Percentiles rank a stretch among this genome's conserved stretches.
Evolutionary conservation across 2,797 vertebrate species (phyloP).

Genomic region (Dryobates pubescens): DNA sequence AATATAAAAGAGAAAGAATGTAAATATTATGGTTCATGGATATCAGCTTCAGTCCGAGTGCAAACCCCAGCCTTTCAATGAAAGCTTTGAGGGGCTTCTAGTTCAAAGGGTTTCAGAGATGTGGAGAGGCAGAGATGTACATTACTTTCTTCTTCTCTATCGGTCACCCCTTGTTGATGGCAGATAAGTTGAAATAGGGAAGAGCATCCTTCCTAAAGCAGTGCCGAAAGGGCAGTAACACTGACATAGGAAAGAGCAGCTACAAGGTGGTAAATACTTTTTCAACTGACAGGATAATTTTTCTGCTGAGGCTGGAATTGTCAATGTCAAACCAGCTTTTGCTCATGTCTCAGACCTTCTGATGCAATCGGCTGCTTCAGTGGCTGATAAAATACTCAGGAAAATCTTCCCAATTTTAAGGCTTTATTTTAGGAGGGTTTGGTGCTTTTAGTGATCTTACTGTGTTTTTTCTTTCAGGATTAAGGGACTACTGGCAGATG

Average conservation of each 20-base stretch:
- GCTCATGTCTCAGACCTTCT: not conserved
- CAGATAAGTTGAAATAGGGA: not conserved
- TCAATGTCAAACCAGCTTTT: not conserved
- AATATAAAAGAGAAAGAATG: constrained; percentile 47
- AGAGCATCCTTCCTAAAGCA: not conserved
- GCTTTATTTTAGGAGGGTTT: not conserved
- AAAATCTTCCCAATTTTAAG: not conserved
- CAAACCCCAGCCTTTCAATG: not conserved
- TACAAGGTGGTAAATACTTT: not conserved
- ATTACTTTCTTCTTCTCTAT: not conserved
- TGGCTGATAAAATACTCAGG: not conserved
- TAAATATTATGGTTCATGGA: constrained; percentile 57
- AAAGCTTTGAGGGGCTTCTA: constrained; percentile 28
- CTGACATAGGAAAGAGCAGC: not conserved
- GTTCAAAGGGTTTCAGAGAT: constrained; percentile 40
- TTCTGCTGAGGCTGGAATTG: constrained; percentile 20
- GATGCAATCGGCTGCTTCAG: not conserved
- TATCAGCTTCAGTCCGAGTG: constrained; percentile 10
- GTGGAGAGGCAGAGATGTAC: not conserved
- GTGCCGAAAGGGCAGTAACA: not conserved
- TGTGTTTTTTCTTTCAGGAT: constrained; percentile 19
- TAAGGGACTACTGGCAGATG: constrained; percentile 11
- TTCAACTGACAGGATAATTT: not conserved
- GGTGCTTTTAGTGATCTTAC: not conserved
- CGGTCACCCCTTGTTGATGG: not conserved